Evolutionary conservation across 2,888 invertebrate genomes (phyloP).

Genomic region (Strigamia crassipes): DNA sequence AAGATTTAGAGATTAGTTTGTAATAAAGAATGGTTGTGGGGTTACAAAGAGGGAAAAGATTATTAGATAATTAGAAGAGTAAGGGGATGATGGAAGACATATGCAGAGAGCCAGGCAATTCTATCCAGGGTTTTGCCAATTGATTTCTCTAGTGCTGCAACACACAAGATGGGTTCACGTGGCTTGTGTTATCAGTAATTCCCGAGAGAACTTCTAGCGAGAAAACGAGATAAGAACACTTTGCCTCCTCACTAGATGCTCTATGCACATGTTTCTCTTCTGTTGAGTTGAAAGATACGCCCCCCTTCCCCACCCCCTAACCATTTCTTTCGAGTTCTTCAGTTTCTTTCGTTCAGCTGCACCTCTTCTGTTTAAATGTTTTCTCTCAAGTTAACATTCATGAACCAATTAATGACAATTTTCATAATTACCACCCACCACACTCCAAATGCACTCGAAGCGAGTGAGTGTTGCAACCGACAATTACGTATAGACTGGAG

Average conservation of each 20-base stretch:
- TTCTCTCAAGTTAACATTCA: conserved; percentile 14
- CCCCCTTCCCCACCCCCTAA: neutral
- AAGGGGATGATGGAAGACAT: neutral
- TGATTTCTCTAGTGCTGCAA: conserved; percentile 14
- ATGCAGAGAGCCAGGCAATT: neutral
- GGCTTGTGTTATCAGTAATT: conserved; percentile 35
- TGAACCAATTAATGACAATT: conserved; percentile 33
- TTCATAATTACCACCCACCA: conserved; percentile 27
- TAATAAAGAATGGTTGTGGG: neutral
- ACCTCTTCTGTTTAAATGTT: conserved; percentile 18
- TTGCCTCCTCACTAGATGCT: conserved; percentile 33
- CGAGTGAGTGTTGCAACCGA: neutral
- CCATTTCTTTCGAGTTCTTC: neutral
- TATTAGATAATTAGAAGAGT: neutral
- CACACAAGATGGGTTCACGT: conserved; percentile 33
- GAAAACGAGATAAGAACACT: conserved; percentile 35
- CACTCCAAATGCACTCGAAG: neutral
- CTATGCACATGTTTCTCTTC: conserved; percentile 34
- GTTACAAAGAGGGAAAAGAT: neutral
- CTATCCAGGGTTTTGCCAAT: conserved; percentile 25
- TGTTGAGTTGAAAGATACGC: conserved; percentile 24
- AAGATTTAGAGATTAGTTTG: neutral
- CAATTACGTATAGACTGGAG: neutral
- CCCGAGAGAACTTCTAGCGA: conserved; percentile 30
- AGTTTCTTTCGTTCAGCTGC: neutral